Evolutionary conservation across 2,888 invertebrate genomes (phyloP), one percentile per base, ranked within the genome.

Genomic region (Epicampocera succincta): DNA sequence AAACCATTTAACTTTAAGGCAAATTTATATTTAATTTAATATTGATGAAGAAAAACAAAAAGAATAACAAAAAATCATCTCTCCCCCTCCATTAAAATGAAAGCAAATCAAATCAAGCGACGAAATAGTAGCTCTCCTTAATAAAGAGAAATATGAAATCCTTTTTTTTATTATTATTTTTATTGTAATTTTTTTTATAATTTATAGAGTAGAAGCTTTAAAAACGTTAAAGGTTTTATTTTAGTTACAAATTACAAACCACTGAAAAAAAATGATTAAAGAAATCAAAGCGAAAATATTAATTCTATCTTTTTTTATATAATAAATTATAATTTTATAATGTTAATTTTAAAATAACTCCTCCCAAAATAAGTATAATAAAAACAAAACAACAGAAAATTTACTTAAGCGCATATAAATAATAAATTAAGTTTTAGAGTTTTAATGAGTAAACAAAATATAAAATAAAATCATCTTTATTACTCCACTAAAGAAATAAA

Each of bases 51-150:
- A n/a, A n/a, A 15, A 63, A 52, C 50, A 33, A 63, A 29, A 54
- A 68, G 42, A 60, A 46, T 54, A 74, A 60, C 40, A 50, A 66
- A 65, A 42, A 40, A 58, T 76, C 69, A 54, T 69, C 48, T 65
- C 33, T 52, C 38, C 60, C 46, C 52, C 78, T 73, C 21, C 66
- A 79, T 60, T 63, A 81, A 84, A 84, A 40, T n/a, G n/a, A 66
- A 48, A 87, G 12, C 42, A 40, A 6, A 52, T 25, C 38, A 40
- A 66, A 29, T 25, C 4, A 48, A 54, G 48, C 72, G 86, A 48
- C 54, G 65, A 56, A 74, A 65, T 48, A 87, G 33, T 60, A 69
- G 88, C 87, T 87, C 87, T 86, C 87, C 87, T 85, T 40, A 44
- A 54, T 13, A 29, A 56, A 44, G 33, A 44, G 84, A 84, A 84